These are phyloP conservation scores for Myotis vivesi DNA, from an alignment of 2,797 vertebrate genomes.

Conservation along the genomic window DNA sequence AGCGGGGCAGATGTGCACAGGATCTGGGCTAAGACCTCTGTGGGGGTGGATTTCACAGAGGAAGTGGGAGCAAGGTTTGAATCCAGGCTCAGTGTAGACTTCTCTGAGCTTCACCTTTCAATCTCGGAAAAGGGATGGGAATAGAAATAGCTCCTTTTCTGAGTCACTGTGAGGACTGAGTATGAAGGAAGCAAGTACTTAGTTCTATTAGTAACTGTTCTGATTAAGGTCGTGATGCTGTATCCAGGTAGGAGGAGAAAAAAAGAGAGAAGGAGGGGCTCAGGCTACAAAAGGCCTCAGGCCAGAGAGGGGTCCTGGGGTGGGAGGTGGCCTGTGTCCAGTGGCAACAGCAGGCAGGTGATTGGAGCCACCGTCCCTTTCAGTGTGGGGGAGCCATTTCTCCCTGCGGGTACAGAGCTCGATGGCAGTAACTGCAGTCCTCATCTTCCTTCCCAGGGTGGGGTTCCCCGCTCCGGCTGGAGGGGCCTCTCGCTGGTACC, in stretches of 20 bases:
- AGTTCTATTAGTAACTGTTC: not conserved
- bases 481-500: not conserved
- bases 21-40: accelerated
- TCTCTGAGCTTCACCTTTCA: not conserved
- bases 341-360: not conserved
- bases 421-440: not conserved
- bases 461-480: not conserved
- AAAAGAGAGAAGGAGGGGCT: not conserved
- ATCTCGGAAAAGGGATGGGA: not conserved
- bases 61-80: accelerated
- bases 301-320: not conserved
- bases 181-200: not conserved
- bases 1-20: not conserved
- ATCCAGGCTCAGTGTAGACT: not conserved
- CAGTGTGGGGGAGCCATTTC: not conserved
- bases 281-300: not conserved
- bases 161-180: not conserved
- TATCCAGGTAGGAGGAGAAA: not conserved
- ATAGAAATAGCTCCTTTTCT: not conserved
- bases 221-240: not conserved
- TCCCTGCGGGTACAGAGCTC: not conserved
- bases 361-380: not conserved
- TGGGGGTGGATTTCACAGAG: accelerated
- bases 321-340: not conserved
- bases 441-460: not conserved